Base-by-base conservation (phyloP, 2,113 vertebrate genomes). In the Bubalus kerabau region DNA sequence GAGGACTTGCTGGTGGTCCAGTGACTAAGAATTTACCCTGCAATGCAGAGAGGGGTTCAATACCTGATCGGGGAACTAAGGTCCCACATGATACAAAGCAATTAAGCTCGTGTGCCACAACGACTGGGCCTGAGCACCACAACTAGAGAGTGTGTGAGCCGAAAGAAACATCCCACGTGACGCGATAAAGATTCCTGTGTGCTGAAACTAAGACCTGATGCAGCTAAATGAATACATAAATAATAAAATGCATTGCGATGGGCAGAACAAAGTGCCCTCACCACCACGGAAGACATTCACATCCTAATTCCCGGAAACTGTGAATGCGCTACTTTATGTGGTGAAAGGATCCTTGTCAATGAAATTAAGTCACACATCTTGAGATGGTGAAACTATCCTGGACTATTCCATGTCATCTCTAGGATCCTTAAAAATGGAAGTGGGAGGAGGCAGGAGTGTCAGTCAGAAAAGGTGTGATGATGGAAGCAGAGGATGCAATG, bases 101-200 rank as follows among this genome's bases (percentile, higher is more conserved):
- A 7, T 14, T 76, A 43, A 43, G 71, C 40, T 26, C 11, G 0
- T 43, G 71, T 76, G 71, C 40, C 71, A 24, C 67, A 74, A 40
- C 21, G 40, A 40, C 10, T 76, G 36, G 43, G 21, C 1, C 71
- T 76, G 40, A 76, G 23, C 71, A 43, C 21, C 71, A 43, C 40
- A 76, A 4, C 40, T 14, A 76, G 40, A 74, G 36, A 76, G 40
- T 26, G 14, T 24, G 23, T 24, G 23, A 43, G 40, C 40, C 15
- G 71, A 24, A 43, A 43, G 23, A 76, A 76, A 76, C 40, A 43
- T 4, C 71, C 36, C 71, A 26, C 2, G 40, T 26, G 40, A 76
- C 0, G 3, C 3, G 0, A 76, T 23, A 76, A 76, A 43, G 23
- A 43, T 26, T 4, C 71, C 23, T 2, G 0, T 26, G 3, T 26